These are phyloP conservation scores for Salpingus planirostris DNA, from an alignment of 2,888 invertebrate genomes.

Conservation along the genomic window DNA sequence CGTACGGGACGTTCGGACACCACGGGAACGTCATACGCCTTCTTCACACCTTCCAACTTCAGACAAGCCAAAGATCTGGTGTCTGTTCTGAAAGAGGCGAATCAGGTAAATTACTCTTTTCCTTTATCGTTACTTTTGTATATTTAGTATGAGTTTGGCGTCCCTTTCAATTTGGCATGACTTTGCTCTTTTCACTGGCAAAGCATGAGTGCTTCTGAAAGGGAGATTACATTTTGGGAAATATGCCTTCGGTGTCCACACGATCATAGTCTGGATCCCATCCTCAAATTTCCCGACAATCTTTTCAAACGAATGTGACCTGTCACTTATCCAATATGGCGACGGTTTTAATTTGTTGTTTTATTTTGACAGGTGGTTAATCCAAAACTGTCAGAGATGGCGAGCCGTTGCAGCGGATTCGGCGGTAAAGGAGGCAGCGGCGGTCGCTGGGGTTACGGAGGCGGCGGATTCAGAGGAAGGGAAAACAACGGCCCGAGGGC, in stretches of 20 bases:
- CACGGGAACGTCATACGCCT: slow-evolving; percentile 90
- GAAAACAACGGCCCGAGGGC: slow-evolving; percentile 29
- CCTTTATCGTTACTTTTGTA: neutral
- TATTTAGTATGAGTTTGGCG: no score
- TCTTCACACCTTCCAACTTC: slow-evolving; percentile 84
- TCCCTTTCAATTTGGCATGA: slow-evolving; percentile 67
- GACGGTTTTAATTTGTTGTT: slow-evolving; percentile 1
- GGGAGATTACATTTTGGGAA: slow-evolving; percentile 43
- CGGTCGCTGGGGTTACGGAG: slow-evolving; percentile 46
- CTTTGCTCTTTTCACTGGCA: slow-evolving; percentile 48
- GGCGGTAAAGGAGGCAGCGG: slow-evolving; percentile 47
- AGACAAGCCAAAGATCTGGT: slow-evolving; percentile 85
- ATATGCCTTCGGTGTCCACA: slow-evolving; percentile 65
- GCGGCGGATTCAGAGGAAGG: slow-evolving; percentile 31
- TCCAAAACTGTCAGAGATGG: slow-evolving; percentile 76
- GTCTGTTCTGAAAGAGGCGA: slow-evolving; percentile 82
- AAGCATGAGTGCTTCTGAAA: slow-evolving; percentile 59
- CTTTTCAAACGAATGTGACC: slow-evolving; percentile 8
- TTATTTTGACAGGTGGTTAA: slow-evolving; percentile 59
- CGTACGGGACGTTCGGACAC: slow-evolving; percentile 82
- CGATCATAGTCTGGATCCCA: slow-evolving; percentile 56
- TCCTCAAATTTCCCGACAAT: slow-evolving; percentile 46
- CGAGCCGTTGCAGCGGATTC: slow-evolving; percentile 52
- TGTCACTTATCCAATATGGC: no score
- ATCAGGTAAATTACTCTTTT: slow-evolving; percentile 53